Evolutionary conservation across 1,140 invertebrate species (phyloP).

Genomic region (Aphaenogaster floridana): DNA sequence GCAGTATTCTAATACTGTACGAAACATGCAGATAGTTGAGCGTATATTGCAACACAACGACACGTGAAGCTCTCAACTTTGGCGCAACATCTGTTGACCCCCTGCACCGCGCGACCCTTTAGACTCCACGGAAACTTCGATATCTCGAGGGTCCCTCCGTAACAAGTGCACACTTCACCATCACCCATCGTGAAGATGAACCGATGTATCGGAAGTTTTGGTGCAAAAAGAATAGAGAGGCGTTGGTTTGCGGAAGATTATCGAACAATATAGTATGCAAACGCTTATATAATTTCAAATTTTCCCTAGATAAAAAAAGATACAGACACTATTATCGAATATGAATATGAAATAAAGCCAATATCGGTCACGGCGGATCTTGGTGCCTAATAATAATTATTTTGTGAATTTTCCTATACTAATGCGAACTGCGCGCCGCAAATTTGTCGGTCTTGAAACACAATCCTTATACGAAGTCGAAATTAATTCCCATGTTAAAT

Average conservation of each 20-base stretch:
- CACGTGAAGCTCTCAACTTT: slow-evolving; percentile 21
- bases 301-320: background rate
- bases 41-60: slow-evolving; percentile 36
- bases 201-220: slow-evolving; percentile 45
- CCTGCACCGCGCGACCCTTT: slow-evolving; percentile 47
- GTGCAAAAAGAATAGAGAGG: slow-evolving; percentile 8
- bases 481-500: too few species aligned
- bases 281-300: background rate
- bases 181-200: slow-evolving; percentile 47
- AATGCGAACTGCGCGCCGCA: too few species aligned
- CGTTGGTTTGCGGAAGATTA: slow-evolving; percentile 3
- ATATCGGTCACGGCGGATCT: too few species aligned
- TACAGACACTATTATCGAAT: background rate
- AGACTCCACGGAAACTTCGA: slow-evolving; percentile 41
- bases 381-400: too few species aligned
- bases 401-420: too few species aligned
- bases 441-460: too few species aligned
- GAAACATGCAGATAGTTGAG: slow-evolving; percentile 42
- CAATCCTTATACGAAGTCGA: too few species aligned
- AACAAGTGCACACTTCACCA: slow-evolving; percentile 67
- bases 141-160: slow-evolving; percentile 51
- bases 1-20: slow-evolving; percentile 17
- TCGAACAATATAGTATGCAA: background rate
- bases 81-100: slow-evolving; percentile 63
- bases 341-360: too few species aligned